Evolutionary conservation across 1,140 invertebrate species (phyloP).

Genomic region (Hycleus cichorii): DNA sequence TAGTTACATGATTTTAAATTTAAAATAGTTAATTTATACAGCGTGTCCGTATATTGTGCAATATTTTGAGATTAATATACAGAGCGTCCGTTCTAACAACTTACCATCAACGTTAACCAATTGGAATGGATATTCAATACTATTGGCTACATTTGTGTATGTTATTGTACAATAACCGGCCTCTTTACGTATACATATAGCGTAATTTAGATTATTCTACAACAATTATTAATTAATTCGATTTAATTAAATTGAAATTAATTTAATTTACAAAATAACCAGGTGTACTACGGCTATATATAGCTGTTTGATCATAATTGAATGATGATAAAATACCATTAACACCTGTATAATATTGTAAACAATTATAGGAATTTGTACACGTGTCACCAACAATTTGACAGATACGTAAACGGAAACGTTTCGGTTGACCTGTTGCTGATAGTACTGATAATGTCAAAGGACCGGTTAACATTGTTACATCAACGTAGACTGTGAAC

Average conservation of each 20-base stretch:
- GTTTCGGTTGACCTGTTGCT: conserved; percentile 43
- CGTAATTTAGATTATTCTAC: conserved; percentile 74
- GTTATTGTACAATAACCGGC: conserved; percentile 57
- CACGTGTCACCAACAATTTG: conserved; percentile 41
- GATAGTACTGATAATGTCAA: conserved; percentile 59
- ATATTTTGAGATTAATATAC: background rate
- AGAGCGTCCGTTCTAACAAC: conserved; percentile 29
- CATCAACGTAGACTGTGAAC: conserved; percentile 61
- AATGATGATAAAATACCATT: conserved; percentile 61
- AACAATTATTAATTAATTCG: conserved; percentile 30
- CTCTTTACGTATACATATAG: conserved; percentile 60
- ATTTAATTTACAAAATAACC: conserved; percentile 48
- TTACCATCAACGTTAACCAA: conserved; percentile 55
- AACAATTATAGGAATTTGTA: conserved; percentile 50
- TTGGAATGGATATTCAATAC: conserved; percentile 50
- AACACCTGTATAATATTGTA: conserved; percentile 58
- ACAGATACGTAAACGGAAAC: conserved; percentile 59
- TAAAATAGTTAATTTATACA: too few relatives aligned
- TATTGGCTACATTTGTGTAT: conserved; percentile 45
- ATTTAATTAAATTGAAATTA: background rate
- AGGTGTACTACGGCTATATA: conserved; percentile 46
- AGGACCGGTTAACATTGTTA: conserved; percentile 52
- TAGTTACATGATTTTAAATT: too few relatives aligned
- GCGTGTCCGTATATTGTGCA: too few relatives aligned
- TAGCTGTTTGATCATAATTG: conserved; percentile 56